Percentiles rank a stretch among this genome's conserved stretches.
These are phyloP conservation scores for Stigmatopora nigra DNA, from an alignment of 2,113 vertebrate species.

Conservation along the genomic window DNA sequence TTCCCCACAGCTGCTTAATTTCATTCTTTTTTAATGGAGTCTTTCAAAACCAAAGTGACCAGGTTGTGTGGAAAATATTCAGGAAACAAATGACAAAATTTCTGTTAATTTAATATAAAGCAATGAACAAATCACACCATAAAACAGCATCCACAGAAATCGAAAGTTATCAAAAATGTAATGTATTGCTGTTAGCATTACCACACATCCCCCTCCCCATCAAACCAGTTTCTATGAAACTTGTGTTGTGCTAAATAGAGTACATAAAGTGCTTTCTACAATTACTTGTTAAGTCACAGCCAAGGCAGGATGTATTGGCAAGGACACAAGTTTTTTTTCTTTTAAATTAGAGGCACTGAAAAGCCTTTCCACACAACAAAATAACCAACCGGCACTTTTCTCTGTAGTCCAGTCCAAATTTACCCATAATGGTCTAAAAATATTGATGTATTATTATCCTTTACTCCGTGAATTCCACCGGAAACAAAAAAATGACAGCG, in stretches of 20 bases:
- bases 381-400: not conserved
- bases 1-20: not conserved
- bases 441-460: slow-evolving; percentile 29
- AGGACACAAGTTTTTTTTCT: slow-evolving; percentile 14
- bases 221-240: slow-evolving; percentile 3
- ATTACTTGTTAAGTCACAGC: slow-evolving; percentile 25
- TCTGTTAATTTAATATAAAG: slow-evolving; percentile 51
- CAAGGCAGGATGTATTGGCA: slow-evolving; percentile 27
- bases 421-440: slow-evolving; percentile 10
- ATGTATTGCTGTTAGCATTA: slow-evolving; percentile 13
- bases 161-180: slow-evolving; percentile 44
- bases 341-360: slow-evolving; percentile 32
- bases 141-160: slow-evolving; percentile 47
- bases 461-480: slow-evolving; percentile 36
- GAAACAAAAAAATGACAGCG: slow-evolving; percentile 25
- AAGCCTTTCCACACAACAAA: slow-evolving; percentile 23
- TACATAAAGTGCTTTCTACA: slow-evolving; percentile 53
- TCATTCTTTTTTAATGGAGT: not conserved
- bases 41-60: not conserved
- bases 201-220: not conserved
- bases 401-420: slow-evolving; percentile 18
- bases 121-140: slow-evolving; percentile 43
- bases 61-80: not conserved
- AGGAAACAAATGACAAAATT: slow-evolving; percentile 9
- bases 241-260: slow-evolving; percentile 32